A percentile compares a stretch with the other conserved stretches of the same genome.
Conservation (phyloP, 1,140 invertebrate species). For the Holotrichia oblita region DNA sequence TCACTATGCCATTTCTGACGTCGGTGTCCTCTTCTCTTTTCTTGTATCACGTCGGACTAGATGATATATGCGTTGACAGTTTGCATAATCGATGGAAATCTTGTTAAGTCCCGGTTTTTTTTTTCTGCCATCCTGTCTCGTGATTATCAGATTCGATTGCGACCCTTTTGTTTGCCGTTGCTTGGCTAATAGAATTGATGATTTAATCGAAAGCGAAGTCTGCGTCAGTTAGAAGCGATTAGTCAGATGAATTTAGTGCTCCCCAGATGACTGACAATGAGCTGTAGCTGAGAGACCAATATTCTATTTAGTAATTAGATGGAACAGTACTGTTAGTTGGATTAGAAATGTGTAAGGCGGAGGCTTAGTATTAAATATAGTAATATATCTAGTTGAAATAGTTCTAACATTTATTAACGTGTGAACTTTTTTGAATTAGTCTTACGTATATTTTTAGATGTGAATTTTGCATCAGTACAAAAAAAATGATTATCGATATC, state of each 20-base stretch:
- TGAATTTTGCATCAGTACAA: too few species aligned
- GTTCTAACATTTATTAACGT: too few species aligned
- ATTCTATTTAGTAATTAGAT: neutral
- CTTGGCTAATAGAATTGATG: conserved; percentile 18
- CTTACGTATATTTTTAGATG: too few species aligned
- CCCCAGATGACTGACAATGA: neutral
- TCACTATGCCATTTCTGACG: neutral
- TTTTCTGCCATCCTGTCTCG: neutral
- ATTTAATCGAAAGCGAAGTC: neutral
- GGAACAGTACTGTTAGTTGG: neutral
- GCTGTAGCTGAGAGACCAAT: neutral
- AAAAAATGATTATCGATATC: too few species aligned
- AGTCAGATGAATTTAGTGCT: neutral
- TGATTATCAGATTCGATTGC: neutral
- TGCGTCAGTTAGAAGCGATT: conserved; percentile 5
- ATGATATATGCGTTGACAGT: conserved; percentile 41
- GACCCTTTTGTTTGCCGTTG: neutral
- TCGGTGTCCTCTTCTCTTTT: neutral
- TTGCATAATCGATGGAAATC: conserved; percentile 36
- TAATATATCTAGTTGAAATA: too few species aligned
- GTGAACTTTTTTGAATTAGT: too few species aligned
- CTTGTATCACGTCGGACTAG: conserved; percentile 27
- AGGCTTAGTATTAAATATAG: too few species aligned
- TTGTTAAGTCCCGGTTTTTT: neutral
- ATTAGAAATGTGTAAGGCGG: neutral